Base-by-base conservation (phyloP, 2,113 vertebrate species). In the Piaya cayana region DNA sequence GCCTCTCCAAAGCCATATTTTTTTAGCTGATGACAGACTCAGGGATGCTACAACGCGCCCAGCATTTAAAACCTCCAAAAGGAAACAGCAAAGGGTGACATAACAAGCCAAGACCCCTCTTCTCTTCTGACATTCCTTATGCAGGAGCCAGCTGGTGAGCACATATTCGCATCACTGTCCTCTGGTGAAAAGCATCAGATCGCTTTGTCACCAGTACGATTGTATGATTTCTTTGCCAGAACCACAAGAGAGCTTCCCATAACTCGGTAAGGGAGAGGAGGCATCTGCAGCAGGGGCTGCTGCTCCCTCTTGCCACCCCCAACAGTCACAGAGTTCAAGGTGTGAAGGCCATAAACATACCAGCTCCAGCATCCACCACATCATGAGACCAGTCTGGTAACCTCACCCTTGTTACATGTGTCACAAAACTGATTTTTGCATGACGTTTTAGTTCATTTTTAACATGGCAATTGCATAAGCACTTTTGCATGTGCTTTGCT, bases 391-490 rank as follows among this genome's bases (percentile, higher is more conserved):
- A 10, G 43, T 1, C 82, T 5, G 52, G 29, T 5, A 58, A 45
- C 30, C 53, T 36, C 82, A n/a, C 4, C 29, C 32, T 19, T 30
- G 0, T 12, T 7, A 15, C 30, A 2, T 0, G 32, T 1, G 29
- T 29, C 78, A 59, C 45, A 1, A n/a, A 90, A 15, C 4, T 8
- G 17, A 3, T 34, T 77, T 77, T 12, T 2, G 4, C 69, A 30
- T 3, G 20, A 37, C 63, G 39, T 13, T 60, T 6, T 9, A n/a
- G 42, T 16, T 84, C 13, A 11, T 52, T 86, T 74, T 27, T 4
- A 15, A 80, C 71, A 21, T 5, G 3, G 55, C 15, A 6, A 21
- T 30, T 37, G 29, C 77, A 29, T 22, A 45, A 75, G 47, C 34
- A 7, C 49, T 91, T 92, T 58, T 75, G 47, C 53, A 60, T 7